A percentile compares a stretch with the other conserved stretches of the same genome.
These are phyloP conservation scores for Drosophila prolongata DNA, from an alignment of 2,888 invertebrate species.

Conservation along the genomic window DNA sequence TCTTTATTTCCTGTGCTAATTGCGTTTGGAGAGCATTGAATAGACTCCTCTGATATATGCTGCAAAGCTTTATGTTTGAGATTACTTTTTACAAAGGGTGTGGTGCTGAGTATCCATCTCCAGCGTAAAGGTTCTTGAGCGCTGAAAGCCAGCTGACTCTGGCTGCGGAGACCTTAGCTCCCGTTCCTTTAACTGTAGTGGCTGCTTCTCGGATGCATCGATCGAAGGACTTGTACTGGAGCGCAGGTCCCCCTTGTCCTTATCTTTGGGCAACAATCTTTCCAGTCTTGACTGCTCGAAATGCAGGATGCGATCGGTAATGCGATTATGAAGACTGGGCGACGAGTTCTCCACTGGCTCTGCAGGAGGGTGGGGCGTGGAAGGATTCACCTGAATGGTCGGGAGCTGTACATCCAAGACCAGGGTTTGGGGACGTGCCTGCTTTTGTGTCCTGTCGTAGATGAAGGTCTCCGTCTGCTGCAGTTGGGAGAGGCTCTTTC, in stretches of 20 bases:
- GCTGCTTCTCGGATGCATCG: background rate
- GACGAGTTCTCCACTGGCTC: background rate
- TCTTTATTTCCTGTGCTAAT: too few relatives aligned
- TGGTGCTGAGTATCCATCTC: too few relatives aligned
- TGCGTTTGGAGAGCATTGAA: too few relatives aligned
- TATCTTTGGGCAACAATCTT: too few relatives aligned
- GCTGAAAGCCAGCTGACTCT: too few relatives aligned
- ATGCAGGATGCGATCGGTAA: constrained; percentile 46
- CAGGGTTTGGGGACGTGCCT: constrained; percentile 51
- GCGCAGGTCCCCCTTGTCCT: too few relatives aligned
- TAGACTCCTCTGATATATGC: too few relatives aligned
- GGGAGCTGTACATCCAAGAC: constrained; percentile 55
- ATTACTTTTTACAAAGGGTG: too few relatives aligned
- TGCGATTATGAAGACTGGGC: constrained; percentile 46
- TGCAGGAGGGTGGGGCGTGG: constrained; percentile 64
- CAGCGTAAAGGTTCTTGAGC: too few relatives aligned
- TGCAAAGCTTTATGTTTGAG: too few relatives aligned
- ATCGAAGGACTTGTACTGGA: constrained; percentile 66
- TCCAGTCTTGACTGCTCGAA: constrained; percentile 48
- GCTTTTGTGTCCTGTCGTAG: constrained; percentile 71
- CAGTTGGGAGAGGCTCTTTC: constrained; percentile 59
- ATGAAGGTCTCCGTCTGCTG: constrained; percentile 80
- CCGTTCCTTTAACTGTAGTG: background rate
- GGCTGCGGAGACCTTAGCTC: too few relatives aligned
- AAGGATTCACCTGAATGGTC: constrained; percentile 80